phyloP scores from a whole-genome alignment of 1,140 invertebrate genomes.

The Lerema accius region DNA sequence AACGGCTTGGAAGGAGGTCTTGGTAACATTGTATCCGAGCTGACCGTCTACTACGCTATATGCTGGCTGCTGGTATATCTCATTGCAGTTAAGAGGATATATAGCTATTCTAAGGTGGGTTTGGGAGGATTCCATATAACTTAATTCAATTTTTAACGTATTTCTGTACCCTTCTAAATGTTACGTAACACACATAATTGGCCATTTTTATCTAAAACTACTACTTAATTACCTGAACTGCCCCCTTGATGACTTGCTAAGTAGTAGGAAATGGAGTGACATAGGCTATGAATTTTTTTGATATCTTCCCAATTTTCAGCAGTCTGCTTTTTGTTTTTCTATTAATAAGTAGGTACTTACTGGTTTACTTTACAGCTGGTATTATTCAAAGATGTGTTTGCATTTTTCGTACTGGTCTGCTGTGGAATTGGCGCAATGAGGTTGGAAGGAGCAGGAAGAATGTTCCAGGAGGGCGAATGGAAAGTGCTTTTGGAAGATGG shows the following conservation, averaged over 20 bases:
- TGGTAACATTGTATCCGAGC: slow-evolving; percentile 60
- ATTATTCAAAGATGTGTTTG: slow-evolving; percentile 67
- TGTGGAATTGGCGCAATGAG: slow-evolving; percentile 52
- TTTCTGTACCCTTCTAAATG: too few species aligned
- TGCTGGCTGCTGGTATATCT: slow-evolving; percentile 69
- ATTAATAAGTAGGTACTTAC: too few species aligned
- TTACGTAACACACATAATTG: too few species aligned
- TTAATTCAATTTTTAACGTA: too few species aligned
- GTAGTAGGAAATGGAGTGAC: too few species aligned
- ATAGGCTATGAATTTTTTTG: too few species aligned
- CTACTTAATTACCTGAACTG: too few species aligned
- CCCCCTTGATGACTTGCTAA: too few species aligned
- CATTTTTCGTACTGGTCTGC: slow-evolving; percentile 57
- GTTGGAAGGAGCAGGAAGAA: slow-evolving; percentile 53
- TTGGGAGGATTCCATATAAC: too few species aligned
- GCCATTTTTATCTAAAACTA: too few species aligned
- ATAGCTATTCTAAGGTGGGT: slow-evolving; percentile 73
- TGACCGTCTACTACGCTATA: slow-evolving; percentile 63
- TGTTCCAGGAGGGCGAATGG: slow-evolving; percentile 66
- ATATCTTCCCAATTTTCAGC: too few species aligned
- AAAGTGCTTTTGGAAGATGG: slow-evolving; percentile 48
- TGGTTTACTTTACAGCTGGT: slow-evolving; percentile 60
- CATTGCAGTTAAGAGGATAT: slow-evolving; percentile 66
- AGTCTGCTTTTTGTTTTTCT: too few species aligned
- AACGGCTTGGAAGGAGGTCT: slow-evolving; percentile 62